Evolutionary conservation across 2,797 vertebrate species (phyloP).

Genomic region (Pantherophis alleghaniensis): DNA sequence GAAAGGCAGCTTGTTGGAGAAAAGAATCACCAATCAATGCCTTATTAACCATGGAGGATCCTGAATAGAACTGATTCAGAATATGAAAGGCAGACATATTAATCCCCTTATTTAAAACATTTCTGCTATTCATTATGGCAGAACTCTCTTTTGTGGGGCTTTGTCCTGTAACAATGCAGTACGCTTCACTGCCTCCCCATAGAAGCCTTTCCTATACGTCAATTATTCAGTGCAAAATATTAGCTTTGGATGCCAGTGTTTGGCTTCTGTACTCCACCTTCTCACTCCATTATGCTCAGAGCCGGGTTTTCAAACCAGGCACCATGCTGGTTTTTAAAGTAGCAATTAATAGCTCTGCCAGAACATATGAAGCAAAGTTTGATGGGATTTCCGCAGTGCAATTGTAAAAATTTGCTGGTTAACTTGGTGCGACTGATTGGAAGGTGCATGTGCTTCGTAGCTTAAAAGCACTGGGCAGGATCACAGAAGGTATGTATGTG

Average conservation of each 20-base stretch:
- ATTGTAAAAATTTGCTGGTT: conserved; percentile 22
- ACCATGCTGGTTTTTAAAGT: conserved; percentile 28
- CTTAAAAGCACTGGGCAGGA: neutral
- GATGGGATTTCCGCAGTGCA: conserved; percentile 21
- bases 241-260: neutral
- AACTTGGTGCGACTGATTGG: conserved; percentile 21
- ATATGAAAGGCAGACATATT: conserved; percentile 34
- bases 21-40: conserved; percentile 7
- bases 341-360: conserved; percentile 45
- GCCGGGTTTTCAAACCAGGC: conserved; percentile 28
- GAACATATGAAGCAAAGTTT: conserved; percentile 39
- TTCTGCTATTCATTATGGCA: conserved; percentile 52
- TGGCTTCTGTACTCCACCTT: conserved; percentile 27
- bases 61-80: conserved; percentile 45
- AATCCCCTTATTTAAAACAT: conserved; percentile 57
- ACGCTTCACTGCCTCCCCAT: conserved; percentile 31
- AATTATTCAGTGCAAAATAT: conserved; percentile 39
- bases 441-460: neutral
- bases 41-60: conserved; percentile 32
- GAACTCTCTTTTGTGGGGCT: conserved; percentile 47
- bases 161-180: conserved; percentile 37
- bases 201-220: conserved; percentile 29
- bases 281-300: conserved; percentile 37
- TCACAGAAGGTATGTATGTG: conserved; percentile 24
- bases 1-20: neutral